Evolutionary conservation across 2,888 invertebrate genomes (phyloP), one percentile per base, ranked within the genome.

Genomic region (Pocota personata): DNA sequence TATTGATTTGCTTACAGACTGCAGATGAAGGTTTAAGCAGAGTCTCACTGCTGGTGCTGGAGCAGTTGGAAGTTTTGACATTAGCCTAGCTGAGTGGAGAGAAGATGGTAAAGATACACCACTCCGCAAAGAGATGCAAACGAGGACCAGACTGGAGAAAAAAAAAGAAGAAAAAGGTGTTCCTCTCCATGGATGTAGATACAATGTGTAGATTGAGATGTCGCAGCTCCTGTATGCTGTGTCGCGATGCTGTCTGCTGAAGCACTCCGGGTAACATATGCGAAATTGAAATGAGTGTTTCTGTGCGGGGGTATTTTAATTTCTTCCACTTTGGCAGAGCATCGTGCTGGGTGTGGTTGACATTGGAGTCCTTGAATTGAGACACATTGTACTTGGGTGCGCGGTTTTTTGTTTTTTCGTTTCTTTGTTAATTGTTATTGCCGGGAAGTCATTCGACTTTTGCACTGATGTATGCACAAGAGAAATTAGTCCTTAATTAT

Each of bases 191-290:
- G 86, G 86, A 66, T 80, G 78, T 73, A 86, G 86, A 86, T 86
- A 86, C 86, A 86, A 72, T 80, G 80, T 86, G 76, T n/a, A 86
- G 86, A 86, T 86, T 86, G 82, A 86, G 86, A 86, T 86, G 86
- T 86, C 82, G 86, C 76, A 82, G 86, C 86, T 86, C 76, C 86
- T 77, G 86, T 86, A 86, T 71, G 66, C 55, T 66, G 72, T 83
- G 83, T 83, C 78, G 78, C 50, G 37, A 48, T 82, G 46, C 58
- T 80, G 73, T 73, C 78, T 71, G 69, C 1, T 32, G 57, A 58
- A 48, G 66, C 76, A 60, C 69, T 37, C 50, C 62, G 48, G 82
- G 86, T 86, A 86, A 77, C 86, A 76, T 86, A 86, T 86, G 86
- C 86, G 86, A 86, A 82, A 86, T 86, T 76, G 82, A 77, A 77